These are phyloP conservation scores for Sitta carolinensis DNA, from an alignment of 2,797 vertebrate genomes.

Conservation along the genomic window DNA sequence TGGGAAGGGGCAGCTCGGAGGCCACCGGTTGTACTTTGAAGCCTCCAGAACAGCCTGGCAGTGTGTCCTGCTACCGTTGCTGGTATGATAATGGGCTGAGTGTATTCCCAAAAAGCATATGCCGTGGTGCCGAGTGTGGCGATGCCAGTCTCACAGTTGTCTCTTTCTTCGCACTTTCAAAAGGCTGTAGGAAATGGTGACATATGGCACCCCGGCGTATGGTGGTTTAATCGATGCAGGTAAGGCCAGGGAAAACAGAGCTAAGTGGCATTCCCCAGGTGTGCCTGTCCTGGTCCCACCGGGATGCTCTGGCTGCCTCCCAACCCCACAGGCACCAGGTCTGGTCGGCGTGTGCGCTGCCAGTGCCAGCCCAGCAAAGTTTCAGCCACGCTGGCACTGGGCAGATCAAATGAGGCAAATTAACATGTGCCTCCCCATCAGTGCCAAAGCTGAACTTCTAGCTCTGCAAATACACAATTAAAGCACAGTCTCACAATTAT, in stretches of 20 bases:
- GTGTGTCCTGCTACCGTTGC: neutral
- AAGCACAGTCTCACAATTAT: neutral
- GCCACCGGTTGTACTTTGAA: neutral
- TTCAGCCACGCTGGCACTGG: rapidly evolving
- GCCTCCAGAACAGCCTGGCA: neutral
- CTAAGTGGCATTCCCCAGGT: neutral
- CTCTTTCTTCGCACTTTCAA: neutral
- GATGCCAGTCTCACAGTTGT: neutral
- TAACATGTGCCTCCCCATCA: neutral
- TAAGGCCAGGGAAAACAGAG: neutral
- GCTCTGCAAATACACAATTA: neutral
- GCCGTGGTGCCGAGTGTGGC: neutral
- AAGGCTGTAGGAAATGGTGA: conserved; percentile 18
- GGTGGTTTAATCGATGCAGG: neutral
- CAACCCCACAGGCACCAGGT: rapidly evolving
- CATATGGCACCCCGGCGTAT: neutral
- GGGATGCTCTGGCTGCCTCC: neutral
- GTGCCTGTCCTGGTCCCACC: rapidly evolving
- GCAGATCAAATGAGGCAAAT: neutral
- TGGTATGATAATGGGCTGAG: neutral
- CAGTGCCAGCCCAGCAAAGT: rapidly evolving
- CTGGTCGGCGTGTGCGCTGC: rapidly evolving
- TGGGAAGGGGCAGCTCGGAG: neutral
- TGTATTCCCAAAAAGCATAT: neutral
- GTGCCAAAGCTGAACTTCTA: neutral